These are phyloP conservation scores for Larimichthys crocea DNA, from an alignment of 2,113 vertebrate genomes.

Conservation along the genomic window DNA sequence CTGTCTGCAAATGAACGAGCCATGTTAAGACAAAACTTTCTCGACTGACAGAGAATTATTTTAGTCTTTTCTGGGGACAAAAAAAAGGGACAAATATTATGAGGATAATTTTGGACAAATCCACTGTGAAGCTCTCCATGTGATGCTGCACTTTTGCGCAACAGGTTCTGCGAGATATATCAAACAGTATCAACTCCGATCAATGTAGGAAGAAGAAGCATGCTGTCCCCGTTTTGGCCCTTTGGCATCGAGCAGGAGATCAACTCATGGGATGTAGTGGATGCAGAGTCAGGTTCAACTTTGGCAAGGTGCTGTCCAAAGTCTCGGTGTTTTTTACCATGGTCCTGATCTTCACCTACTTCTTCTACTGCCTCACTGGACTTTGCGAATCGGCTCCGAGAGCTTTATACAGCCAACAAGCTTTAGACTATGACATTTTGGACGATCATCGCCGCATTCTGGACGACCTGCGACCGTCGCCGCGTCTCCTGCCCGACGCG, in stretches of 20 bases:
- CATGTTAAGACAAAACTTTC: slow-evolving; percentile 25
- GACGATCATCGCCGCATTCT: slow-evolving; percentile 48
- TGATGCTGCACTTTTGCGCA: slow-evolving; percentile 58
- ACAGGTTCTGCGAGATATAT: slow-evolving; percentile 62
- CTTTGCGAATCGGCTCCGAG: slow-evolving; percentile 79
- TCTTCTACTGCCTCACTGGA: slow-evolving; percentile 86
- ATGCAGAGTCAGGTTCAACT: slow-evolving; percentile 79
- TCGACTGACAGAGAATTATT: neutral
- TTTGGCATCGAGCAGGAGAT: slow-evolving; percentile 73
- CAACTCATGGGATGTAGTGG: slow-evolving; percentile 89
- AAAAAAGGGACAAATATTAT: slow-evolving; percentile 17
- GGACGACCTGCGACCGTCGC: slow-evolving; percentile 62
- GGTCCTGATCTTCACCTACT: slow-evolving; percentile 86
- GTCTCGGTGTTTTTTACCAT: slow-evolving; percentile 85
- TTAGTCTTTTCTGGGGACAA: neutral
- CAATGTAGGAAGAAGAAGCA: slow-evolving; percentile 72
- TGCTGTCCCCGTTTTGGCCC: slow-evolving; percentile 74
- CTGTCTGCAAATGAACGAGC: slow-evolving; percentile 17
- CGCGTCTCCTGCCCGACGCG: slow-evolving; percentile 40
- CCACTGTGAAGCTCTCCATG: slow-evolving; percentile 8
- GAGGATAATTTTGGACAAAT: slow-evolving; percentile 14
- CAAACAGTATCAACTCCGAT: slow-evolving; percentile 7
- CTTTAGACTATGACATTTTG: slow-evolving; percentile 58
- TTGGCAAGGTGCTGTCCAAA: slow-evolving; percentile 81
- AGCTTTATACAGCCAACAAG: slow-evolving; percentile 49